A percentile compares a stretch with the other conserved stretches of the same genome.
Conservation (phyloP, 1,140 invertebrate species). For the Pogonomyrmex californicus region DNA sequence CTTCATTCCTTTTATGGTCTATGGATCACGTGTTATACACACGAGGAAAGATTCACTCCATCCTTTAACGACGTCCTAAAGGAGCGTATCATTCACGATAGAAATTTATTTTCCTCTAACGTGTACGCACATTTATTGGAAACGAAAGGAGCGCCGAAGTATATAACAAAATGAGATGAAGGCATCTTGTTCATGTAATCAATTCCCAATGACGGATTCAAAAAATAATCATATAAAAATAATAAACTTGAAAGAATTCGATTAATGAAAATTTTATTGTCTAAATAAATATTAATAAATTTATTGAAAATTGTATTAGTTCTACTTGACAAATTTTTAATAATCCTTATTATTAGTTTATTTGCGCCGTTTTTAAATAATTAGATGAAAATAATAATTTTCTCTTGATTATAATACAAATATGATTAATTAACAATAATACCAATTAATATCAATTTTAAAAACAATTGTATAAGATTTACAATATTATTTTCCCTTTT, state of each 20-base stretch:
- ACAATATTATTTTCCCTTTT: neutral
- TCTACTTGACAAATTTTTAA: neutral
- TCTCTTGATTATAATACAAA: neutral
- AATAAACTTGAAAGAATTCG: neutral
- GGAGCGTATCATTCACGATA: neutral
- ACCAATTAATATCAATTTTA: neutral
- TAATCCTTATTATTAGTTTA: neutral
- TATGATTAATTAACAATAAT: neutral
- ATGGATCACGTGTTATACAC: conserved; percentile 10
- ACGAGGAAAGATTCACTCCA: conserved; percentile 33
- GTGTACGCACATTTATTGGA: neutral
- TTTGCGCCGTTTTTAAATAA: neutral
- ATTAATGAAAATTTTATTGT: neutral
- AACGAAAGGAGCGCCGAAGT: neutral
- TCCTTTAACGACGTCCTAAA: conserved; percentile 50
- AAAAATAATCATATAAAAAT: neutral
- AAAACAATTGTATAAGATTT: conserved; percentile 10
- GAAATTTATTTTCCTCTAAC: conserved; percentile 54
- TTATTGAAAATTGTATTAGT: neutral
- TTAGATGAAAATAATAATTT: neutral
- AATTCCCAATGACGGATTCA: neutral
- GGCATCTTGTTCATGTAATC: neutral
- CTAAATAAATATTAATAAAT: neutral
- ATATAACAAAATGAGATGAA: neutral
- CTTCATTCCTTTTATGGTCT: neutral